These are phyloP conservation scores for Cheirogaleus major DNA, from an alignment of 2,797 vertebrate species.

Conservation along the genomic window DNA sequence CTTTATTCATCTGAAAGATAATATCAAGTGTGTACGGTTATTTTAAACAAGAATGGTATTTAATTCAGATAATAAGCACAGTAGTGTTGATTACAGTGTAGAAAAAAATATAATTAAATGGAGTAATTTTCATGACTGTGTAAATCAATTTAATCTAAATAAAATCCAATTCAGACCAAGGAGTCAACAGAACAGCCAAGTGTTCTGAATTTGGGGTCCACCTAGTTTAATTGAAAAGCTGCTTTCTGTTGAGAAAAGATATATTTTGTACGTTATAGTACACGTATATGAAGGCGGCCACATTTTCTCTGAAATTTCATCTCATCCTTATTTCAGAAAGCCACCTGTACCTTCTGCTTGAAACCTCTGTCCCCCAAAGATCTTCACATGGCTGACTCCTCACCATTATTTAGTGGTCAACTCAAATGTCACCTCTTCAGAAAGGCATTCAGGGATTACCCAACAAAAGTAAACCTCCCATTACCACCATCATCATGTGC, in stretches of 20 bases:
- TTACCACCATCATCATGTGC: fast-evolving
- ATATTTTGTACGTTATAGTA: neutral
- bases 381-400: neutral
- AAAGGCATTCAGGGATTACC: neutral
- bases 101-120: slow-evolving; percentile 16
- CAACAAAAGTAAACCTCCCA: neutral
- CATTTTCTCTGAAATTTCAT: neutral
- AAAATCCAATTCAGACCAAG: slow-evolving; percentile 27
- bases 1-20: neutral
- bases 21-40: neutral
- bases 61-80: slow-evolving; percentile 18
- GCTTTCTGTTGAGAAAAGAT: neutral
- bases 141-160: slow-evolving; percentile 44
- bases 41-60: slow-evolving; percentile 47
- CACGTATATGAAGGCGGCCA: neutral
- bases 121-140: slow-evolving; percentile 19
- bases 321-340: neutral
- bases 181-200: neutral
- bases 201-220: neutral
- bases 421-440: slow-evolving; percentile 4
- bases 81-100: neutral
- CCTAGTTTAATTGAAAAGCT: slow-evolving; percentile 1
- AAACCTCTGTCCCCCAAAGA: neutral
- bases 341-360: neutral
- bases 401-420: neutral